Percentiles rank a stretch among this genome's conserved stretches.
These are phyloP conservation scores for Grapholita molesta DNA, from an alignment of 1,140 invertebrate genomes.

Conservation along the genomic window DNA sequence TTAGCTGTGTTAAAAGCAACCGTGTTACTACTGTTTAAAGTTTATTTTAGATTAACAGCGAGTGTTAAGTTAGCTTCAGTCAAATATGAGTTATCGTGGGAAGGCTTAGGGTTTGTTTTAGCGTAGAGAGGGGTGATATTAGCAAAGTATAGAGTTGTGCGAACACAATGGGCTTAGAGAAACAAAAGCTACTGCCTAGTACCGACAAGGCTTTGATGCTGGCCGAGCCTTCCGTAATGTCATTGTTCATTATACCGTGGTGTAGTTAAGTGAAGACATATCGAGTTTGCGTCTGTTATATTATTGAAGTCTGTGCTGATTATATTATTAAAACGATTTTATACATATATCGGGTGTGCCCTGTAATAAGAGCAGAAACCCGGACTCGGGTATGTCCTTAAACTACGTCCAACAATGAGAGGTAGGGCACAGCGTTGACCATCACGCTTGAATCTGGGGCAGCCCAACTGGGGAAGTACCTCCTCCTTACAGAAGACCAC, in stretches of 20 bases:
- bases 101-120: not conserved
- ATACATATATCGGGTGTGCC: too few species aligned
- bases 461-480: too few species aligned
- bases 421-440: too few species aligned
- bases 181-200: not conserved
- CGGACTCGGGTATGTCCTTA: too few species aligned
- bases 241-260: not conserved
- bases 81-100: not conserved
- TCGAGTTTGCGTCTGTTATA: not conserved
- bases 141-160: not conserved
- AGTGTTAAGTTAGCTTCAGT: not conserved
- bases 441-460: too few species aligned
- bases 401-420: too few species aligned
- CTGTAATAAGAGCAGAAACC: too few species aligned
- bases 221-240: not conserved
- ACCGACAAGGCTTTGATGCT: not conserved
- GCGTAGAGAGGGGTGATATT: not conserved
- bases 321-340: not conserved
- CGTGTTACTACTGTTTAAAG: not conserved
- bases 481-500: too few species aligned
- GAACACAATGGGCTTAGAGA: not conserved
- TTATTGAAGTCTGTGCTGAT: not conserved
- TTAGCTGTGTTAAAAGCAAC: not conserved
- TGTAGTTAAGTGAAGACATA: not conserved
- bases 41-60: not conserved